Evolutionary conservation across 2,797 vertebrate species (phyloP).

Genomic region (Emydoidea blandingii): DNA sequence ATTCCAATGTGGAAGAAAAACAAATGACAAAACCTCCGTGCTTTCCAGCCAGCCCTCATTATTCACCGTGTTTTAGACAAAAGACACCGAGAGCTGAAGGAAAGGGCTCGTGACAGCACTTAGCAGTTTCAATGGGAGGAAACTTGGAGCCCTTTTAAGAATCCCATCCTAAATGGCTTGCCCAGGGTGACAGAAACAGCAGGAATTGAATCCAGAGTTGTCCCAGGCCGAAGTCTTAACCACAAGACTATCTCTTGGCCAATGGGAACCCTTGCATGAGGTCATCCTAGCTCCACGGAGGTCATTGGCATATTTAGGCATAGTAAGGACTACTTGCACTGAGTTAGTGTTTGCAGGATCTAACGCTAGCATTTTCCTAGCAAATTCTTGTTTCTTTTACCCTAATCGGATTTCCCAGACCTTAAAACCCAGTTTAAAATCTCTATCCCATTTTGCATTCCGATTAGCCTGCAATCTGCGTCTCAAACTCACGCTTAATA

Average conservation of each 20-base stretch:
- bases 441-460: conserved; percentile 59
- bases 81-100: neutral
- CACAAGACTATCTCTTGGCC: conserved; percentile 10
- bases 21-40: neutral
- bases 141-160: conserved; percentile 33
- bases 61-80: neutral
- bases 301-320: neutral
- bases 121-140: neutral
- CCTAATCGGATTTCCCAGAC: neutral
- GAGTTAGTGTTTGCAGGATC: neutral
- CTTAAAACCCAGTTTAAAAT: conserved; percentile 47
- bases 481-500: conserved; percentile 66
- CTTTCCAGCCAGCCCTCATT: neutral
- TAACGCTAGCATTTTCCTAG: conserved; percentile 6
- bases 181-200: neutral
- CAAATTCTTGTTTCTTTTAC: neutral
- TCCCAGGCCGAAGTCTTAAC: neutral
- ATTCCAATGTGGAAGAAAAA: neutral
- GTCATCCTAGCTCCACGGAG: conserved; percentile 10
- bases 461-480: conserved; percentile 48
- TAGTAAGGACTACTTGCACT: neutral
- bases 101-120: neutral
- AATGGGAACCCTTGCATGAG: neutral
- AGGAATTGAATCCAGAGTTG: conserved; percentile 12
- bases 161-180: neutral